phyloP scores from a whole-genome alignment of 2,113 vertebrate genomes.

The Acanthochromis polyacanthus region DNA sequence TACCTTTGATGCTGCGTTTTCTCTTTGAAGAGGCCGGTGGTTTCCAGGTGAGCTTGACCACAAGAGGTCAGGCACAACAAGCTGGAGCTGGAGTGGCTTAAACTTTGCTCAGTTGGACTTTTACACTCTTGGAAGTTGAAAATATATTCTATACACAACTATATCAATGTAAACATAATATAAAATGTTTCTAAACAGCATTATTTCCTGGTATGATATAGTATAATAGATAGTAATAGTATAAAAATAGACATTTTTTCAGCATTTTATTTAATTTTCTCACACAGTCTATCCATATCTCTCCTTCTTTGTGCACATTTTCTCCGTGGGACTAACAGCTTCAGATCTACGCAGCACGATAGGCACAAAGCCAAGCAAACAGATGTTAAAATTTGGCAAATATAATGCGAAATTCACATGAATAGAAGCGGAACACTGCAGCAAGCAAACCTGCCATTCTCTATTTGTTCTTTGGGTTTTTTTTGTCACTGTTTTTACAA shows the following conservation, averaged over 20 bases:
- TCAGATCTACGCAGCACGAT: no score
- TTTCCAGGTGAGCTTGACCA: conserved; percentile 51
- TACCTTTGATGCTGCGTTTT: background rate
- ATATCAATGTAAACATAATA: background rate
- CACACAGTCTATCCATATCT: background rate
- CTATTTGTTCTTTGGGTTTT: background rate
- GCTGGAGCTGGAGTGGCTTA: conserved; percentile 23
- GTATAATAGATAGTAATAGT: no score
- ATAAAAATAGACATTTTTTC: no score
- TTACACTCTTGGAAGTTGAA: background rate
- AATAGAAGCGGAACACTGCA: background rate
- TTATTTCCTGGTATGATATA: no score
- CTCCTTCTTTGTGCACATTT: background rate
- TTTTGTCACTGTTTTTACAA: background rate
- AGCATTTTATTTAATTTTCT: no score
- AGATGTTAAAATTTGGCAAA: conserved; percentile 12
- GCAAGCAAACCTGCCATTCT: background rate
- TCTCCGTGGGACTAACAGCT: no score
- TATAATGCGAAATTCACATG: conserved; percentile 9
- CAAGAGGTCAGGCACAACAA: conserved; percentile 65
- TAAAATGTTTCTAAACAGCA: background rate
- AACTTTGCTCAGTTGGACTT: background rate
- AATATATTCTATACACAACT: no score
- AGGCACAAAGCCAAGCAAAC: conserved; percentile 15
- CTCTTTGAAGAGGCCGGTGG: background rate